These are phyloP conservation scores for Thaumetopoea pityocampa DNA, from an alignment of 1,140 invertebrate genomes.

Conservation along the genomic window DNA sequence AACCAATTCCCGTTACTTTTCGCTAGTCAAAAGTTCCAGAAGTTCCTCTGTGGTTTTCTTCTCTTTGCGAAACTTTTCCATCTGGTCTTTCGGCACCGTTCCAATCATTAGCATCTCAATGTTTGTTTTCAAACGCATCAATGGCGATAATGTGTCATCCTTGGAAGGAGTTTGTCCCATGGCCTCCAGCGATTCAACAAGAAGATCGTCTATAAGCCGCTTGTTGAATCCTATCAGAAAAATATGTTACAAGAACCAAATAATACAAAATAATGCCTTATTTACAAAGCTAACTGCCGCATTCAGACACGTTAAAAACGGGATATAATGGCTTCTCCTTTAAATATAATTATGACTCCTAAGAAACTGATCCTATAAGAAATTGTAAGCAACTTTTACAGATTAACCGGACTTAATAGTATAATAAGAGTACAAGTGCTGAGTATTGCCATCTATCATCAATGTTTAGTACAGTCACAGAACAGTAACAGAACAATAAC, in stretches of 20 bases:
- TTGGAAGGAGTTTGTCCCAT: slow-evolving; percentile 82
- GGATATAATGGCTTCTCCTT: no score
- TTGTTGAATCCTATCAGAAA: slow-evolving; percentile 79
- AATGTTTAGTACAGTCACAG: no score
- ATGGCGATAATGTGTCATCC: slow-evolving; percentile 73
- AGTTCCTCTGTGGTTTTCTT: slow-evolving; percentile 86
- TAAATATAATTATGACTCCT: no score
- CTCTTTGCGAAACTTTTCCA: slow-evolving; percentile 84
- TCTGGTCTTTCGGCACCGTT: slow-evolving; percentile 86
- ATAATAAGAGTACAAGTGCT: no score
- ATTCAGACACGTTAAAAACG: background rate
- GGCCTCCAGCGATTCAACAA: slow-evolving; percentile 84
- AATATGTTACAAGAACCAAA: slow-evolving; percentile 4
- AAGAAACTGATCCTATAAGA: no score
- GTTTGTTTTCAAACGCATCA: slow-evolving; percentile 81
- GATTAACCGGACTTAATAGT: no score
- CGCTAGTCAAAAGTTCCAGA: slow-evolving; percentile 82
- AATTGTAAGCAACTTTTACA: no score
- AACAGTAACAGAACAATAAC: no score
- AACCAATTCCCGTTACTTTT: no score
- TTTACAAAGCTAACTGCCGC: slow-evolving; percentile 5
- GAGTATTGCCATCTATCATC: no score
- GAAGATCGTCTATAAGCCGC: slow-evolving; percentile 88
- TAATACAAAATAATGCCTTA: slow-evolving; percentile 5
- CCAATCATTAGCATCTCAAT: slow-evolving; percentile 86